These are phyloP conservation scores for Sebastes fasciatus DNA, from an alignment of 2,113 vertebrate genomes.

Conservation along the genomic window DNA sequence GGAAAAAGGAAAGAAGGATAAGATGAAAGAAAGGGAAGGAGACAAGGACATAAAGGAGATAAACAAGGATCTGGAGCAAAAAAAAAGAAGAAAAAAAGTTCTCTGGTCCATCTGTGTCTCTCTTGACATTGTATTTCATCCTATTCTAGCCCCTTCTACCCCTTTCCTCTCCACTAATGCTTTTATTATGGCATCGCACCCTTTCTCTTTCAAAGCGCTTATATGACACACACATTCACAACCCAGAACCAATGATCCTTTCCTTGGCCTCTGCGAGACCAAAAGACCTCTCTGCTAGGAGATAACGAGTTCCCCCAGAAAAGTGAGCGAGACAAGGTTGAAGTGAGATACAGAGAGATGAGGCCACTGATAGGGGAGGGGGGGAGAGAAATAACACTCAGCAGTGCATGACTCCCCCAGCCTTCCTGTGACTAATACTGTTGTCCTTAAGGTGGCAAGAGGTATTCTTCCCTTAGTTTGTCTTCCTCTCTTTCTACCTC, in stretches of 20 bases:
- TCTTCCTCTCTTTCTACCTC: slow-evolving; percentile 19
- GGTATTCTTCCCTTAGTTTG: slow-evolving; percentile 51
- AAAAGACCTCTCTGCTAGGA: slow-evolving; percentile 52
- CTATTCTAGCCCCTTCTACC: slow-evolving; percentile 1
- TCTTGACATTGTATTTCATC: slow-evolving; percentile 50
- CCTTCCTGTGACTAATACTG: slow-evolving; percentile 74
- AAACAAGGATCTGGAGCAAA: background rate
- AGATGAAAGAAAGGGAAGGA: background rate
- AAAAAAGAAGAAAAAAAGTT: background rate
- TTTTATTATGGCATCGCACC: slow-evolving; percentile 51
- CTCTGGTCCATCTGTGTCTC: slow-evolving; percentile 32
- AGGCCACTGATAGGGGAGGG: slow-evolving; percentile 51
- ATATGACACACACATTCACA: slow-evolving; percentile 38
- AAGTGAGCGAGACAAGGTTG: slow-evolving; percentile 46
- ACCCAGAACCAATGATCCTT: slow-evolving; percentile 64
- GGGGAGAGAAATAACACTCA: slow-evolving; percentile 56
- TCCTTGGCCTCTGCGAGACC: slow-evolving; percentile 56
- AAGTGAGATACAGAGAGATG: slow-evolving; percentile 68
- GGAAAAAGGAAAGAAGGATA: background rate
- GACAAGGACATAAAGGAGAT: slow-evolving; percentile 18
- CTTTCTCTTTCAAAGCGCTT: slow-evolving; percentile 30
- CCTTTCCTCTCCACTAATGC: slow-evolving; percentile 30
- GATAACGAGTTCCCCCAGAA: slow-evolving; percentile 61
- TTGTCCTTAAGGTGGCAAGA: slow-evolving; percentile 70
- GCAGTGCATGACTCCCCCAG: slow-evolving; percentile 48